phyloP scores from a whole-genome alignment of 2,888 invertebrate genomes.

The Dysmachus trigonus region DNA sequence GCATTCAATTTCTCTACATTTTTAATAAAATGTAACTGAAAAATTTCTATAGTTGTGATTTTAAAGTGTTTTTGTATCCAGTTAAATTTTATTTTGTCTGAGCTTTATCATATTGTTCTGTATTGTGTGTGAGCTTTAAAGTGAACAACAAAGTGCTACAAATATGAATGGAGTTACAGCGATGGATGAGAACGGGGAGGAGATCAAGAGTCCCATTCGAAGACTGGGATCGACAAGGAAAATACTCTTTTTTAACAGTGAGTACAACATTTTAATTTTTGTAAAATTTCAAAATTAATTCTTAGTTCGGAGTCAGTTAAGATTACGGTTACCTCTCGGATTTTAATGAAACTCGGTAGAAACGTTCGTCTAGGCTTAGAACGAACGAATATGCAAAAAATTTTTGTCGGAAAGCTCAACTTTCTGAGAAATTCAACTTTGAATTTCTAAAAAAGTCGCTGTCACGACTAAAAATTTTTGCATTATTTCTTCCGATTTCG shows the following conservation, averaged over 20 bases:
- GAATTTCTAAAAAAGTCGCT: too few species aligned
- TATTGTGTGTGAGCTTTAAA: neutral
- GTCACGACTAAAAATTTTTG: too few species aligned
- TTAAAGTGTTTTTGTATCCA: conserved; percentile 18
- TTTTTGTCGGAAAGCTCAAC: too few species aligned
- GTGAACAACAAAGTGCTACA: neutral
- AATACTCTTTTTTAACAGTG: conserved; percentile 80
- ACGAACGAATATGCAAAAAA: too few species aligned
- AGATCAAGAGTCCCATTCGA: conserved; percentile 81
- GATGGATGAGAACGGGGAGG: conserved; percentile 80
- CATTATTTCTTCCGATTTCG: too few species aligned
- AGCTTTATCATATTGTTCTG: neutral
- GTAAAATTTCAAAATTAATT: neutral
- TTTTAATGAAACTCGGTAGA: too few species aligned
- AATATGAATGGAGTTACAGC: conserved; percentile 54
- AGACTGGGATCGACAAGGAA: conserved; percentile 83
- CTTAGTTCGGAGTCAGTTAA: neutral
- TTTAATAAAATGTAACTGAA: conserved; percentile 10
- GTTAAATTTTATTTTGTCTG: neutral
- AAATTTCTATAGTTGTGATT: neutral
- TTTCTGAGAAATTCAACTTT: too few species aligned
- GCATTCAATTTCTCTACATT: neutral
- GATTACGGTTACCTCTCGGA: too few species aligned
- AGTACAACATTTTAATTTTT: conserved; percentile 65
- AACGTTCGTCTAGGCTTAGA: too few species aligned